phyloP scores from a whole-genome alignment of 2,113 vertebrate species.

The Pelusios castaneus region DNA sequence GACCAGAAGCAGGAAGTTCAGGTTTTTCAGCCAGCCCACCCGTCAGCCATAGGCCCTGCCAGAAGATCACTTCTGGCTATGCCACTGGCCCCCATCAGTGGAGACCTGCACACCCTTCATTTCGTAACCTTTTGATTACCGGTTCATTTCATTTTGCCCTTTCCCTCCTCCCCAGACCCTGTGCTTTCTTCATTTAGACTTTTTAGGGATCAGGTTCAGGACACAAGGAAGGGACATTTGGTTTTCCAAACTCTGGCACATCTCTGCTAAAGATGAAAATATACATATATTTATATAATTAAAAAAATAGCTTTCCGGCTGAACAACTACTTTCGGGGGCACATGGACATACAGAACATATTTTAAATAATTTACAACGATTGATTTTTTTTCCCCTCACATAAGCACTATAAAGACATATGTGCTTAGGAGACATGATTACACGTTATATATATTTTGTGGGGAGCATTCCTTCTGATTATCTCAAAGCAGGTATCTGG shows the following conservation, averaged over 20 bases:
- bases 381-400: background rate
- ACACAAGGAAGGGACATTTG: background rate
- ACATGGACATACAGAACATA: background rate
- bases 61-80: too few species aligned
- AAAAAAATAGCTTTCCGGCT: constrained; percentile 71
- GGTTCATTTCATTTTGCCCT: background rate
- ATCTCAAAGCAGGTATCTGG: constrained; percentile 28
- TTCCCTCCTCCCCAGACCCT: background rate
- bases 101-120: background rate
- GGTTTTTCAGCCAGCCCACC: too few species aligned
- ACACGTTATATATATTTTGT: rapidly evolving
- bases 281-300: constrained; percentile 68
- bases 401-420: rapidly evolving
- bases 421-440: background rate
- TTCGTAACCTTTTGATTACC: background rate
- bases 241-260: constrained; percentile 68
- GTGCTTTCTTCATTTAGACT: background rate
- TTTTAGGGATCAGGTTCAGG: background rate
- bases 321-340: background rate
- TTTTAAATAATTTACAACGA: background rate
- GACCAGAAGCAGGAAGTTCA: too few species aligned
- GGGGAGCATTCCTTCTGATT: constrained; percentile 13
- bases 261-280: constrained; percentile 64
- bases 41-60: too few species aligned
- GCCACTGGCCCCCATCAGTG: too few species aligned